Conservation (phyloP, 2,888 invertebrate species). For the Linnaemya tessellans region DNA sequence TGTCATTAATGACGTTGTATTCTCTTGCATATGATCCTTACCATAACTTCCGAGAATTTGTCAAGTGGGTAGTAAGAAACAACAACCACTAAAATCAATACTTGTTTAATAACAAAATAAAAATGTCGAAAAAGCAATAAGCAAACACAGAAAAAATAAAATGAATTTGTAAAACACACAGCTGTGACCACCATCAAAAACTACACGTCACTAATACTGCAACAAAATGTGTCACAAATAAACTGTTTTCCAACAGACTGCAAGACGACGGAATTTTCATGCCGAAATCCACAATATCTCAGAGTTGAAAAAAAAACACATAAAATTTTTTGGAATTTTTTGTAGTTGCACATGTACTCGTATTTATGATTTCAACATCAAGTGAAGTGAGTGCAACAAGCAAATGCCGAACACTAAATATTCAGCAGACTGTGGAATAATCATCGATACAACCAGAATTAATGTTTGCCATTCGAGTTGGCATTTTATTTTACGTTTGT, state of each 20-base stretch:
- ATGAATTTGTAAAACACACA: slow-evolving; percentile 57
- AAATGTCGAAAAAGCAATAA: slow-evolving; percentile 30
- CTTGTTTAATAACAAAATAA: slow-evolving; percentile 54
- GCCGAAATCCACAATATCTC: slow-evolving; percentile 36
- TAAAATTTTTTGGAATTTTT: background rate
- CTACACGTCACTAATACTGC: slow-evolving; percentile 12
- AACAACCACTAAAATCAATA: slow-evolving; percentile 61
- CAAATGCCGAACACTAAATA: slow-evolving; percentile 47
- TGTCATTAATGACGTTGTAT: too few relatives aligned
- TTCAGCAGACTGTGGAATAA: slow-evolving; percentile 52
- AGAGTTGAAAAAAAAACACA: background rate
- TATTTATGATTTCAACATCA: slow-evolving; percentile 61
- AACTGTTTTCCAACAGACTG: slow-evolving; percentile 39
- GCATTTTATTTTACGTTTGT: slow-evolving; percentile 10
- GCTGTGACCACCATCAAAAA: slow-evolving; percentile 67
- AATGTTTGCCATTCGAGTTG: slow-evolving; percentile 29
- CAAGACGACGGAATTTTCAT: slow-evolving; percentile 54
- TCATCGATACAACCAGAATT: slow-evolving; percentile 32
- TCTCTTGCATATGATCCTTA: too few relatives aligned
- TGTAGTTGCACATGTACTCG: slow-evolving; percentile 12
- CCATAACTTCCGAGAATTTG: background rate
- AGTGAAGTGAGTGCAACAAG: slow-evolving; percentile 33
- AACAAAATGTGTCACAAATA: slow-evolving; percentile 46
- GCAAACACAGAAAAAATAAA: background rate
- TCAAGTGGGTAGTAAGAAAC: background rate